Base-by-base conservation (phyloP, 2,113 vertebrate species). In the Rhea pennata region DNA sequence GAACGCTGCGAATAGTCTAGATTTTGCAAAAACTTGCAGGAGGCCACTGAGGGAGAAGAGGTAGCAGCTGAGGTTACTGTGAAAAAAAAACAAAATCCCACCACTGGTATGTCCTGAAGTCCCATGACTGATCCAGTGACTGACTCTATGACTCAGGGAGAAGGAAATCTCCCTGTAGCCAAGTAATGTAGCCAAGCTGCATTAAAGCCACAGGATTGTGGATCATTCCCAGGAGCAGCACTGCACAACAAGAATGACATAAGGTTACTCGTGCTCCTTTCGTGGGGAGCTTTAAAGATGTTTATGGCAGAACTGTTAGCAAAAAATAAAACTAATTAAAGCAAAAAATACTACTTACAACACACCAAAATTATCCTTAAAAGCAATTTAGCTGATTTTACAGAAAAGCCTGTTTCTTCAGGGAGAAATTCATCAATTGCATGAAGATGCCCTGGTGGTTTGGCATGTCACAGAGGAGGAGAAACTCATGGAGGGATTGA, bases 101-200 rank as follows among this genome's bases (percentile, higher is more conserved):
- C 72, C 79, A 61, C 86, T 81, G 90, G 73, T 51, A 78, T 72
- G 76, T 81, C 80, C 74, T 78, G 82, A 85, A 90, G 82, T 91
- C 82, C 94, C 51, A 44, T 91, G 89, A 95, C 89, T 92, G 56
- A 85, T 65, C 78, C 84, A 53, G 72, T 80, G 69, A n/a, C 82
- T 26, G 89, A 33, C 15, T 59, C 61, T 33, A 31, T 95, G 89
- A 94, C 64, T 97, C 90, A 86, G 46, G 86, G 36, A n/a, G 48
- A 90, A 19, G 91, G 75, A 89, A 88, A 94, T 65, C 72, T n/a
- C n/a, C n/a, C n/a, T n/a, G n/a, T n/a, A n/a, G n/a, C n/a, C n/a
- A n/a, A n/a, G n/a, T n/a, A n/a, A n/a, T n/a, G 81, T 75, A 88
- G 81, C 51, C 2, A 3, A 80, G 48, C 76, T 72, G 67, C 58